Evolutionary conservation across 2,113 vertebrate genomes (phyloP), one percentile per base, ranked within the genome.

Genomic region (Hippoglossus stenolepis): DNA sequence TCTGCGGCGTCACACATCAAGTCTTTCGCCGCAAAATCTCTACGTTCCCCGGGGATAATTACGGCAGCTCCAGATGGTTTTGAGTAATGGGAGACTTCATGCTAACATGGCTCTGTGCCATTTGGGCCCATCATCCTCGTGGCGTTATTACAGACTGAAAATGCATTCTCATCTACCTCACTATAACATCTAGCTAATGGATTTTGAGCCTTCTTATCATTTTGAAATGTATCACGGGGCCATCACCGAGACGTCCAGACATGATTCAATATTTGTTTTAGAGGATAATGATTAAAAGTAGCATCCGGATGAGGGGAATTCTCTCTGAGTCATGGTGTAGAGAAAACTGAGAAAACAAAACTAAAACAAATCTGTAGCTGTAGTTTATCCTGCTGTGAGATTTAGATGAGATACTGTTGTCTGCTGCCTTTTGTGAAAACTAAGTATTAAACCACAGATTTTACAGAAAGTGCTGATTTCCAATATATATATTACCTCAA

Each of bases 101-200:
- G 56, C 26, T 31, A 45, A 26, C 8, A 76, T 80, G 86, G 81
- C 83, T 60, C 28, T 12, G 17, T 68, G 71, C 85, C 85, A 87
- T 60, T 66, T 61, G 23, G 60, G 26, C 79, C 59, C 51, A 79
- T 79, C 51, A 67, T 86, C 63, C 20, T 81, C 40, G 47, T 60
- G 17, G 20, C 64, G 23, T 73, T 49, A 73, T 35, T 80, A 38
- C 65, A 57, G 45, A 65, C 57, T 79, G 49, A 77, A 86, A 82
- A 68, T 70, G 73, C 77, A 61, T 70, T 79, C 60, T 87, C 73
- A 85, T 89, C 53, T 69, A 8, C 70, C 80, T 70, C 63, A 60
- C 14, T 73, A n/a, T 3, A 66, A 68, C 62, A 70, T 71, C 61
- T 11, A 38, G 18, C 54, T 86, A 85, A 89, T 84, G 65, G 61